Base-by-base conservation (phyloP, 30 jellyfish, hydroid and myxozoan genomes). In the Sanderia malayensis region DNA sequence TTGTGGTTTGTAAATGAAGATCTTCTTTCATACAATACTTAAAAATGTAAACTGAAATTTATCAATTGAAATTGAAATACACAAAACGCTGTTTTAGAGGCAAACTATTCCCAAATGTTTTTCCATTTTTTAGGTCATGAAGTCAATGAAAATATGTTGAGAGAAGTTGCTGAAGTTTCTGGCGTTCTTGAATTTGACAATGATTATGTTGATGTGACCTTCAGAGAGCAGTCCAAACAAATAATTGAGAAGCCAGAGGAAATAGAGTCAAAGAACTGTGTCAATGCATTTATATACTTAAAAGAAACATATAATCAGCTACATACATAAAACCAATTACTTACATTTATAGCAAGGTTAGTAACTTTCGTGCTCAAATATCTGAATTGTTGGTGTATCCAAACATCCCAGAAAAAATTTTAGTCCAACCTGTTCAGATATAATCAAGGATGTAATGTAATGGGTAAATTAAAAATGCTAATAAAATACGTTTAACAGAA, bases 211-310 rank as follows among this genome's bases (percentile, higher is more conserved):
- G 64, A 67, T 37, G 31, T 44, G 64, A 44, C 30, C 62, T 67
- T 37, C 69, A 67, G 79, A 67, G 79, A 67, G 41, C 62, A 67
- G 64, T 67, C 32, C 64, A 44, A 67, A 44, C 66, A 1, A 33
- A 67, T 67, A 33, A 37, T 67, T 33, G 65, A 37, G 32, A 67
- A 67, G 62, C 79, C 79, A 33, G 79, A 67, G 34, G 64, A 67
- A 33, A 33, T 67, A 4, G 41, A 33, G 64, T 44, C 79, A 67
- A 67, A 67, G 65, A 37, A 67, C 62, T 37, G 33, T 22, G 62
- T 33, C 37, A 44, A 67, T 67, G 79, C 79, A 33, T 67, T 33
- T 67, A 33, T 67, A 19, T 67, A 67, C 79, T 26, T 67, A 21
- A 67, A 67, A 44, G 64, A 67, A 20, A 67, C 62, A 61, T 61